A percentile compares a stretch with the other conserved stretches of the same genome.
phyloP scores from a whole-genome alignment of 1,140 invertebrate species.

The Drosophila yakuba region DNA sequence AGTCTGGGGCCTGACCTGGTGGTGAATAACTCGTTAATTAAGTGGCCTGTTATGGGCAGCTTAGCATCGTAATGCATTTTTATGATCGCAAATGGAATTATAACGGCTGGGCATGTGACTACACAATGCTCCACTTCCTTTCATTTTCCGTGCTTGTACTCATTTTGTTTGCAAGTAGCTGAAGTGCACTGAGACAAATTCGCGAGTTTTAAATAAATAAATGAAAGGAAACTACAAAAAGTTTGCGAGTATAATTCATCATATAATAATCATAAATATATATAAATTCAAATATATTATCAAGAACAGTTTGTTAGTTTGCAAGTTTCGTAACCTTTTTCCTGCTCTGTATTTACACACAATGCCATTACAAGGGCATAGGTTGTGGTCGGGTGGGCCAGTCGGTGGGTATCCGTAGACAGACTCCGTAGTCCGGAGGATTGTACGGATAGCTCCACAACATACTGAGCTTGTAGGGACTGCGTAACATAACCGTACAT shows the following conservation, averaged over 20 bases:
- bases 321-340: no score
- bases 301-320: no score
- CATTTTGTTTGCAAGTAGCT: conserved; percentile 9
- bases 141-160: conserved; percentile 22
- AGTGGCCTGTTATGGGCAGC: conserved; percentile 63
- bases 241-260: neutral
- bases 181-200: neutral
- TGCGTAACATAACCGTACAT: conserved; percentile 3
- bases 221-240: neutral
- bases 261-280: no score
- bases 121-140: conserved; percentile 11
- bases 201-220: no score
- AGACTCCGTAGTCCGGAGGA: conserved; percentile 5
- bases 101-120: conserved; percentile 51
- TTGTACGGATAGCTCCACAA: neutral
- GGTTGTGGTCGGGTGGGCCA: conserved; percentile 17
- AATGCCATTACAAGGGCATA: conserved; percentile 27
- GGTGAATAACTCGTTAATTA: conserved; percentile 65
- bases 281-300: no score
- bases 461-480: conserved; percentile 2
- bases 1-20: conserved; percentile 12
- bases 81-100: conserved; percentile 69
- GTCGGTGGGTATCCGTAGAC: conserved; percentile 3
- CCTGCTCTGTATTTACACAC: conserved; percentile 14
- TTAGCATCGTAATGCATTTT: conserved; percentile 70